phyloP scores from a whole-genome alignment of 2,113 vertebrate species.

The Actenoides hombroni region DNA sequence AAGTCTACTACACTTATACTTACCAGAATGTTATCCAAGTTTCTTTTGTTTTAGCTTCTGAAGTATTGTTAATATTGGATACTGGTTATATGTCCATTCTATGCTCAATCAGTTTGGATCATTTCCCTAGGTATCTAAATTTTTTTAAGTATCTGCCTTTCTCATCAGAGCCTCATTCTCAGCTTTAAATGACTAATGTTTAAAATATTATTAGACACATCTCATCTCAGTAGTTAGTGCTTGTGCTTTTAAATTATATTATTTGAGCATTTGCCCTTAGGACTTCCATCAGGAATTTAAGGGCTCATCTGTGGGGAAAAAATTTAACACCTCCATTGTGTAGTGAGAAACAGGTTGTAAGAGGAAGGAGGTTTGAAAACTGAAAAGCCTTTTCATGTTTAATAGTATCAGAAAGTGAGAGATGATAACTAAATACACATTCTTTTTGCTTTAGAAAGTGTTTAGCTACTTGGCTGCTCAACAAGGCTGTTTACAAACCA shows the following conservation, averaged over 20 bases:
- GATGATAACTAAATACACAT: neutral
- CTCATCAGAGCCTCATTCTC: neutral
- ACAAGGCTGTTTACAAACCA: neutral
- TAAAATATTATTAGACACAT: conserved; percentile 50
- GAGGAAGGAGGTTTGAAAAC: conserved; percentile 10
- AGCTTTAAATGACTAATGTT: conserved; percentile 33
- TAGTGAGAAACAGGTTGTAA: neutral
- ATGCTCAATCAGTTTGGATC: neutral
- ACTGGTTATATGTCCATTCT: neutral
- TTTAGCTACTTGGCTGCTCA: neutral
- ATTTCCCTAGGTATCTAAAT: neutral
- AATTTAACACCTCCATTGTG: neutral
- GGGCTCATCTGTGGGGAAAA: neutral
- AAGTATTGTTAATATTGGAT: neutral
- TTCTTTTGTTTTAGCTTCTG: neutral
- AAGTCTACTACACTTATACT: neutral
- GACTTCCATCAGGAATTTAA: conserved; percentile 11
- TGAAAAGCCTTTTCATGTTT: conserved; percentile 26
- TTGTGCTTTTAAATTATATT: conserved; percentile 51
- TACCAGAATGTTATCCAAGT: neutral
- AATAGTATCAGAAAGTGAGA: neutral
- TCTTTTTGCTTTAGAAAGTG: neutral
- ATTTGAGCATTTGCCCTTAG: conserved; percentile 13
- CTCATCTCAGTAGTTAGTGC: neutral
- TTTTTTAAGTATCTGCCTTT: conserved; percentile 3